phyloP scores from a whole-genome alignment of 2,888 invertebrate genomes.

The Noctua pronuba region DNA sequence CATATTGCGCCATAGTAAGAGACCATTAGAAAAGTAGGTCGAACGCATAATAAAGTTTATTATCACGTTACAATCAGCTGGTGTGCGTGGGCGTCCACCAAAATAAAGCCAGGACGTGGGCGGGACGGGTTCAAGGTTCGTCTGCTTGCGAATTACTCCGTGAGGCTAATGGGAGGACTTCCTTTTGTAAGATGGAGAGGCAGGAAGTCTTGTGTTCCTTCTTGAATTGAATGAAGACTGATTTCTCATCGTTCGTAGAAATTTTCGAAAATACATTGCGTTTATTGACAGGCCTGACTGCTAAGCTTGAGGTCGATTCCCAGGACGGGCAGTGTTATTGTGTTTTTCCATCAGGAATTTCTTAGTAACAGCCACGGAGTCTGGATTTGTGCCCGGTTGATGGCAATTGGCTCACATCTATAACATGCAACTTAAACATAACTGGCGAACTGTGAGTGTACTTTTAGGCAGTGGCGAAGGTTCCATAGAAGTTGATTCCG shows the following conservation, averaged over 20 bases:
- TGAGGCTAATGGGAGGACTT: background rate
- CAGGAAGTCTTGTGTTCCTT: background rate
- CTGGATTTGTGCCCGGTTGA: no score
- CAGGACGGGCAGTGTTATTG: no score
- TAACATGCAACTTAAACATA: no score
- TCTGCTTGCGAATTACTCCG: conserved; percentile 19
- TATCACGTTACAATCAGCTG: conserved; percentile 69
- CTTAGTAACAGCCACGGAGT: no score
- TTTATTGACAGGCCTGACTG: no score
- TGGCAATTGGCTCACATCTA: no score
- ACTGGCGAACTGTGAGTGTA: no score
- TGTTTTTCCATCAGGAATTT: no score
- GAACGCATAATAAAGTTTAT: conserved; percentile 66
- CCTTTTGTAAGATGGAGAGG: background rate
- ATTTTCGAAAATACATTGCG: background rate
- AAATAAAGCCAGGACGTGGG: conserved; percentile 68
- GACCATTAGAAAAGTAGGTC: conserved; percentile 59
- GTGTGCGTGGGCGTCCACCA: conserved; percentile 66
- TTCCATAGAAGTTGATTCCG: no score
- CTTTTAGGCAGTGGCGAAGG: no score
- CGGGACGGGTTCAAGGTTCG: conserved; percentile 64
- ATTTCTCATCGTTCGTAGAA: background rate
- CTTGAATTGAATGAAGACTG: background rate
- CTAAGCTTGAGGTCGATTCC: no score
- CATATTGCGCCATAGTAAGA: conserved; percentile 39